Evolutionary conservation across 2,888 invertebrate species (phyloP), one percentile per base, ranked within the genome.

Genomic region (Andrena praecox): DNA sequence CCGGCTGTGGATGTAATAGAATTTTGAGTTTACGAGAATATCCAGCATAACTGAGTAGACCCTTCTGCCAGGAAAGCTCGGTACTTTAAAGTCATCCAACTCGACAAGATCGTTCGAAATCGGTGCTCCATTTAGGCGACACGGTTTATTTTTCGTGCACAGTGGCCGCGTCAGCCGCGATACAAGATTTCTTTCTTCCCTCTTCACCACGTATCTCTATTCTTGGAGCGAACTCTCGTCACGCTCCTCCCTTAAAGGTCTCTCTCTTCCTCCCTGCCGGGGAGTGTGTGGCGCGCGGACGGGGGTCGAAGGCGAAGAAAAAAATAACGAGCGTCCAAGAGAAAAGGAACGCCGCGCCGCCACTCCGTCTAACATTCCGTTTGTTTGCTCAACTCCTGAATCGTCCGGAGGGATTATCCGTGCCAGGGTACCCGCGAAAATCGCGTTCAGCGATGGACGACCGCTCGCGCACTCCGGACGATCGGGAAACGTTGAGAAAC

Each of bases 181-280:
- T 31, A 33, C 31, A 62, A 62, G 64, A 64, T 64, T 64, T n/a
- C 60, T 27, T 63, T 48, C 35, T n/a, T 72, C 24, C 67, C 84
- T 77, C 76, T 84, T 73, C 76, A 76, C 75, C 84, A 80, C 84
- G 84, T 77, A 72, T 68, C 60, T 73, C 80, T 87, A 85, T 89
- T 87, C 86, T 90, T 82, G 74, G 84, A 85, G 88, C 71, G 74
- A 85, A 89, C 88, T 86, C 85, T 90, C 83, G 82, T 85, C 88
- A 85, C 87, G 83, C 79, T 77, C 78, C 64, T 48, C 62, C 79
- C 79, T 77, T 78, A 67, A 77, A 77, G 42, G 35, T 78, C 71
- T 71, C 56, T 27, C 66, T 81, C 35, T 50, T 59, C 27, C 54
- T 10, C 42, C 29, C 35, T 35, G 10, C 73, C 27, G 62, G 24